Conservation (phyloP, 2,113 vertebrate genomes). For the Climacteris rufus region DNA sequence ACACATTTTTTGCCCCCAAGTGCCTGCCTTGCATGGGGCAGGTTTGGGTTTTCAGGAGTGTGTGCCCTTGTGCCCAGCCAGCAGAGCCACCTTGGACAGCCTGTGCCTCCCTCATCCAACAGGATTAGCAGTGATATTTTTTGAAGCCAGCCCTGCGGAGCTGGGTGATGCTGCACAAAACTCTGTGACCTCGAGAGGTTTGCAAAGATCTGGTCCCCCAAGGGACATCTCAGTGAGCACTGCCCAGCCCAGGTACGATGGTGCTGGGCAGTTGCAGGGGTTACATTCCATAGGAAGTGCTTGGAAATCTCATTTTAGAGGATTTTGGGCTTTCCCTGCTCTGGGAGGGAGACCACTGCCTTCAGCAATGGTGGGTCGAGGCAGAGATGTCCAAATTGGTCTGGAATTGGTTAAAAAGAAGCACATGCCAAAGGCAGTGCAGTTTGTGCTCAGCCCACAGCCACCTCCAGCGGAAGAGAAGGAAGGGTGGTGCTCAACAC, state of each 20-base stretch:
- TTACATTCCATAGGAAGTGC: accelerated
- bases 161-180: neutral
- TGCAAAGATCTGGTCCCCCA: neutral
- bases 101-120: accelerated
- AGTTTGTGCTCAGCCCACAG: accelerated
- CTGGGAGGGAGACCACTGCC: neutral
- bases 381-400: neutral
- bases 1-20: accelerated
- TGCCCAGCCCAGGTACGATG: accelerated
- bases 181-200: accelerated
- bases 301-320: neutral
- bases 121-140: neutral
- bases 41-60: neutral
- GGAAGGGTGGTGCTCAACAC: neutral
- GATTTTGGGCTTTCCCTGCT: neutral
- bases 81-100: neutral
- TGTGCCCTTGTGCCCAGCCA: neutral
- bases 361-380: neutral
- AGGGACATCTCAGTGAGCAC: accelerated
- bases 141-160: neutral
- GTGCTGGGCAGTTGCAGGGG: neutral
- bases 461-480: neutral
- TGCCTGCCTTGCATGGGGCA: neutral
- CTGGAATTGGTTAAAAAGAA: neutral
- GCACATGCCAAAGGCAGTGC: accelerated